These are phyloP conservation scores for Hyposmocoma kahamanoa DNA, from an alignment of 1,140 invertebrate species.

Conservation along the genomic window DNA sequence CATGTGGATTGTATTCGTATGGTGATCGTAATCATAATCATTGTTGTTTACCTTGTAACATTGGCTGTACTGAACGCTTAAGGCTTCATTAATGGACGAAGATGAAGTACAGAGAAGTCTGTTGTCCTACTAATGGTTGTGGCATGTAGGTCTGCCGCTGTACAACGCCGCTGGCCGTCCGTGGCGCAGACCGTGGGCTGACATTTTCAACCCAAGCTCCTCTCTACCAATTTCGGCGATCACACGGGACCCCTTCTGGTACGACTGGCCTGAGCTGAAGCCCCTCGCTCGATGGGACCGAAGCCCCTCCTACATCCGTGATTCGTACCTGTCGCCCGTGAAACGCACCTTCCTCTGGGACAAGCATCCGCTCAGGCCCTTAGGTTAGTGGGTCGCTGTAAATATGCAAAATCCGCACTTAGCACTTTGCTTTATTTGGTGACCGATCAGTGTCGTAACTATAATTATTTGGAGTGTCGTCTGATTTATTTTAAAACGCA, in stretches of 20 bases:
- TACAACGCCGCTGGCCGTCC: slow-evolving; percentile 78
- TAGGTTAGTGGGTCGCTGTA: slow-evolving; percentile 75
- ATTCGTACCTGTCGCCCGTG: slow-evolving; percentile 90
- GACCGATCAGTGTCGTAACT: not conserved
- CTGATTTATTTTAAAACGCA: not conserved
- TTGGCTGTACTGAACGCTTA: slow-evolving; percentile 7
- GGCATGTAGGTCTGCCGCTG: slow-evolving; percentile 78
- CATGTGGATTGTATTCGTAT: no score
- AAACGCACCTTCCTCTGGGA: slow-evolving; percentile 92
- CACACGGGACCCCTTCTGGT: slow-evolving; percentile 90
- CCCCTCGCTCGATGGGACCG: slow-evolving; percentile 79
- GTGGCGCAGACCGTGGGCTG: slow-evolving; percentile 79
- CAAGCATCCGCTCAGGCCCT: slow-evolving; percentile 90
- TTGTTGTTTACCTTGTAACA: not conserved
- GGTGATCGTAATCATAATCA: no score
- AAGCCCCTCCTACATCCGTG: slow-evolving; percentile 86
- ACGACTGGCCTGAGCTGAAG: slow-evolving; percentile 84
- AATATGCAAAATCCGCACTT: slow-evolving; percentile 29
- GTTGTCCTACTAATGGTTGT: slow-evolving; percentile 52
- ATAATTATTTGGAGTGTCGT: no score
- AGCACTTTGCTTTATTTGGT: slow-evolving; percentile 26
- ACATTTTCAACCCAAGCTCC: slow-evolving; percentile 84
- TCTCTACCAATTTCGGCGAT: slow-evolving; percentile 84
- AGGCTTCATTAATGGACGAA: slow-evolving; percentile 23
- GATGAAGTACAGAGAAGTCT: slow-evolving; percentile 44